A percentile compares a stretch with the other conserved stretches of the same genome.
Conservation (phyloP, 2,888 invertebrate species). For the Aleiodes leptofemur region DNA sequence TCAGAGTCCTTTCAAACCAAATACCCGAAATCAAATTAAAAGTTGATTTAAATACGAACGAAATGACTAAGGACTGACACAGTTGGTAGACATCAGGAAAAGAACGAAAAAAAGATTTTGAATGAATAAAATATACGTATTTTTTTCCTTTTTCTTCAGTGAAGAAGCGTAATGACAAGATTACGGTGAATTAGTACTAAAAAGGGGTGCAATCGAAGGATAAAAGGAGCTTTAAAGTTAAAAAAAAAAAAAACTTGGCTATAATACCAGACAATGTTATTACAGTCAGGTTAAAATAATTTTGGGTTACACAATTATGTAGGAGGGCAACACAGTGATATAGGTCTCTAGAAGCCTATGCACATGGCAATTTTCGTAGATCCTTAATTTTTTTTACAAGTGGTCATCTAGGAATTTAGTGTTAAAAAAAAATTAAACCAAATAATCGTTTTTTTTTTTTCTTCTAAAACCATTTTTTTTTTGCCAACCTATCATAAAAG, state of each 20-base stretch:
- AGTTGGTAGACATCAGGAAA: constrained; percentile 15
- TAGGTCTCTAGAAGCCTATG: constrained; percentile 12
- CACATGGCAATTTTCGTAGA: constrained; percentile 39
- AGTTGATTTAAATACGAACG: constrained; percentile 65
- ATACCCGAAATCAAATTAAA: constrained; percentile 67
- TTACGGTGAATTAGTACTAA: constrained; percentile 62
- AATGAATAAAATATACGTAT: constrained; percentile 65
- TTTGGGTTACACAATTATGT: constrained; percentile 49
- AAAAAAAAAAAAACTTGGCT: constrained; percentile 5
- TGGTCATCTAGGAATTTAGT: constrained; percentile 17
- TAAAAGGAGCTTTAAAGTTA: constrained; percentile 14
- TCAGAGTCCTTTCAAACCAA: constrained; percentile 63
- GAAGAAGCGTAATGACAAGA: constrained; percentile 63
- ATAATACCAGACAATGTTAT: constrained; percentile 57
- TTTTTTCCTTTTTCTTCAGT: constrained; percentile 23
- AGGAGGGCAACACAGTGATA: constrained; percentile 35
- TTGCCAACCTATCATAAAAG: too few relatives aligned
- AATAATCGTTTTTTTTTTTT: not conserved
- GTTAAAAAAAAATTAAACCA: not conserved
- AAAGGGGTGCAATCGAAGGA: constrained; percentile 34
- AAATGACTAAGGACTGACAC: constrained; percentile 58
- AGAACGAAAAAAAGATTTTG: constrained; percentile 59
- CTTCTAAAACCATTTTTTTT: too few relatives aligned
- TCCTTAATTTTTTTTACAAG: constrained; percentile 34
- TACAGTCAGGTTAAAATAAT: constrained; percentile 59